phyloP scores from a whole-genome alignment of 2,797 vertebrate genomes.

The Graptemys geographica region DNA sequence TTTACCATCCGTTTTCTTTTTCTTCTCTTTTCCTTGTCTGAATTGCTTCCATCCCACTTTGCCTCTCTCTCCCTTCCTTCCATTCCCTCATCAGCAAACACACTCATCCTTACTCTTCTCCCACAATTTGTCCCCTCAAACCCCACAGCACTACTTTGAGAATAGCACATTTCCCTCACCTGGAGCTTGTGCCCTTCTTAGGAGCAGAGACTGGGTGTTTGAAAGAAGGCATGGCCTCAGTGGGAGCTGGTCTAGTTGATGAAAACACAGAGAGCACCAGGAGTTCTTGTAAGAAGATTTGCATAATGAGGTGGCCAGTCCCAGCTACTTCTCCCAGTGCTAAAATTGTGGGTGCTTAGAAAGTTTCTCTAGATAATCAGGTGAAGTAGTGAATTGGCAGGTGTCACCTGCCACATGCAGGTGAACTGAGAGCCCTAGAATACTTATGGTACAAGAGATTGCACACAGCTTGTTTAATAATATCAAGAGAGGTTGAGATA shows the following conservation, averaged over 20 bases:
- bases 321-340: background rate
- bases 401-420: background rate
- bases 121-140: background rate
- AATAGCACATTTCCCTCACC: background rate
- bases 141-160: background rate
- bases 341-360: background rate
- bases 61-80: background rate
- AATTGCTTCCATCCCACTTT: background rate
- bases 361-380: background rate
- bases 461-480: background rate
- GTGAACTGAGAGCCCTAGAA: background rate
- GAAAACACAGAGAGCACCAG: background rate
- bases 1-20: too few species aligned
- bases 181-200: accelerated
- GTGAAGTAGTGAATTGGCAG: background rate
- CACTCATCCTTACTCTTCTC: background rate
- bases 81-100: background rate
- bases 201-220: background rate
- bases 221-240: background rate
- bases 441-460: background rate
- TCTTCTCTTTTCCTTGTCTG: background rate
- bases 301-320: background rate
- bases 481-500: background rate
- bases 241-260: background rate
- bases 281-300: background rate